Evolutionary conservation across 1,140 invertebrate species (phyloP).

Genomic region (Nixonia krombeini): DNA sequence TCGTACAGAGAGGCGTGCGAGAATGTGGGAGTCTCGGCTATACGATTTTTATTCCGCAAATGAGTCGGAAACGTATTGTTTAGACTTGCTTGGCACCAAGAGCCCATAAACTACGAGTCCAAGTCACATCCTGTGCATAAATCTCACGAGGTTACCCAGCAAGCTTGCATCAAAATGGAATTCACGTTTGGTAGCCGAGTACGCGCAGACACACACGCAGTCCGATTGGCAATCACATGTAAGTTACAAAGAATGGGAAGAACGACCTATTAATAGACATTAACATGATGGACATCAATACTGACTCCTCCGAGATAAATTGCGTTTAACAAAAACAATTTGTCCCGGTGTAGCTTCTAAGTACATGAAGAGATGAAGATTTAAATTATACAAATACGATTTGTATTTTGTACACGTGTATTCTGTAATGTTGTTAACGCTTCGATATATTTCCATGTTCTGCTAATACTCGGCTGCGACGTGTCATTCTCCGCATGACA

Average conservation of each 20-base stretch:
- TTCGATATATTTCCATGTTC: no score
- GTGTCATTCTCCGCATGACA: constrained; percentile 31
- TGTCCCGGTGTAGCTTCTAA: no score
- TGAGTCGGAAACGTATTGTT: constrained; percentile 30
- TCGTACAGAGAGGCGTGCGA: no score
- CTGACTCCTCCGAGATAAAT: no score
- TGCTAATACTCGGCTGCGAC: neutral
- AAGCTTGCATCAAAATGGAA: constrained; percentile 38
- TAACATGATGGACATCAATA: constrained; percentile 52
- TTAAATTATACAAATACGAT: no score
- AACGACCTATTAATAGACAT: constrained; percentile 64
- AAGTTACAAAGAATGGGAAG: constrained; percentile 41
- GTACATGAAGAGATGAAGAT: no score
- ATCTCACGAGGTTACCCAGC: constrained; percentile 53
- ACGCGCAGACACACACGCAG: constrained; percentile 34
- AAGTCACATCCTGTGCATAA: constrained; percentile 69
- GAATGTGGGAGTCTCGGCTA: no score
- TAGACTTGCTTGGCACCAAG: constrained; percentile 41
- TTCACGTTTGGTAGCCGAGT: constrained; percentile 31
- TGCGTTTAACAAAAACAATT: no score
- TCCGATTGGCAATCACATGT: constrained; percentile 39
- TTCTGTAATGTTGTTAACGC: no score
- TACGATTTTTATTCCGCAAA: constrained; percentile 30
- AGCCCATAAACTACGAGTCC: constrained; percentile 60
- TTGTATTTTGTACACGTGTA: no score